Evolutionary conservation across 2,113 vertebrate genomes (phyloP).

Genomic region (Hyla sarda): DNA sequence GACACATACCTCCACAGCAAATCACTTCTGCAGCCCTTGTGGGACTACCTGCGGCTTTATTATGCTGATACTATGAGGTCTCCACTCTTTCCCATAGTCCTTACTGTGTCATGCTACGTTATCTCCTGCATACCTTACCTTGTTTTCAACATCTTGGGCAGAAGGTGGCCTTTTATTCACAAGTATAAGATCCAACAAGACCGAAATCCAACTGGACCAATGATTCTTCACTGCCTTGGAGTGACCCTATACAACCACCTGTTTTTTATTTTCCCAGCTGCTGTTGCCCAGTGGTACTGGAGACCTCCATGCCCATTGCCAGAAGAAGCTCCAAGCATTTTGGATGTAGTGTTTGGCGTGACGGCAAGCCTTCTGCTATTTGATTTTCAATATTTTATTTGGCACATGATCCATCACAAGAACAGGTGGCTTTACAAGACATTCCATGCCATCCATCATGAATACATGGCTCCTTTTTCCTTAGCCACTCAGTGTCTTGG

Average conservation of each 20-base stretch:
- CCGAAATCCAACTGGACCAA: slow-evolving; percentile 64
- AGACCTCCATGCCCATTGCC: slow-evolving; percentile 73
- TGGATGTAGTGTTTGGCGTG: slow-evolving; percentile 69
- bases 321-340: slow-evolving; percentile 66
- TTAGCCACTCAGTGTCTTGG: slow-evolving; percentile 75
- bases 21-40: slow-evolving; percentile 71
- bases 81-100: slow-evolving; percentile 71
- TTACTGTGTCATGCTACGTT: slow-evolving; percentile 75
- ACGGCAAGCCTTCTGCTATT: slow-evolving; percentile 73
- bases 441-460: slow-evolving; percentile 74
- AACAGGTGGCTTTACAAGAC: slow-evolving; percentile 69
- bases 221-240: slow-evolving; percentile 70
- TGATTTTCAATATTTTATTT: slow-evolving; percentile 79
- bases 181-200: slow-evolving; percentile 72
- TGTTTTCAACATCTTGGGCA: slow-evolving; percentile 70
- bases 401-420: slow-evolving; percentile 67
- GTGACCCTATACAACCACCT: slow-evolving; percentile 74
- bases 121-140: slow-evolving; percentile 71
- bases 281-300: slow-evolving; percentile 75
- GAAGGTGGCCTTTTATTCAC: slow-evolving; percentile 67
- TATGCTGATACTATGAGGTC: slow-evolving; percentile 71
- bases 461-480: slow-evolving; percentile 70
- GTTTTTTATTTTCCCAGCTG: slow-evolving; percentile 74
- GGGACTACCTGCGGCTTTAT: slow-evolving; percentile 69
- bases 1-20: slow-evolving; percentile 36